These are phyloP conservation scores for Orbicella faveolata DNA, from an alignment of 64 coral and sea anemone genomes.

Conservation along the genomic window DNA sequence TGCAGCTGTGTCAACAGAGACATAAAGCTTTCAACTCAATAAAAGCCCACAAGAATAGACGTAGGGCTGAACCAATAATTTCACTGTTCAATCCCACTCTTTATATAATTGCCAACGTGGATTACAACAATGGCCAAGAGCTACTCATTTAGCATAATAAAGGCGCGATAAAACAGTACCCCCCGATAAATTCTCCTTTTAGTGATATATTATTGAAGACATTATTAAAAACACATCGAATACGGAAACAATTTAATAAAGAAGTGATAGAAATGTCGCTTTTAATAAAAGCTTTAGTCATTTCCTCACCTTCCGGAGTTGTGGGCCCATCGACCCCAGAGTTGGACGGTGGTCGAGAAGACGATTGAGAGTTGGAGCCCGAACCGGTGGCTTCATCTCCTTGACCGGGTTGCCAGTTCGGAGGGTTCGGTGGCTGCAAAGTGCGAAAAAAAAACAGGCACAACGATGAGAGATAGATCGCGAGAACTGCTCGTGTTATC, in stretches of 20 bases:
- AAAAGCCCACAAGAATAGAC: constrained; percentile 97
- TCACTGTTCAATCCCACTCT: constrained; percentile 89
- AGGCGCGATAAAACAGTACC: constrained; percentile 85
- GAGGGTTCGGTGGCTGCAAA: constrained; percentile 65
- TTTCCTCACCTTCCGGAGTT: constrained; percentile 94
- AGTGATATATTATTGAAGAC: constrained; percentile 96
- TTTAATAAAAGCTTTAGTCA: constrained; percentile 83
- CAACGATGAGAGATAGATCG: constrained; percentile 60
- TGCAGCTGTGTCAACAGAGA: constrained; percentile 99
- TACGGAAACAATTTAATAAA: constrained; percentile 99
- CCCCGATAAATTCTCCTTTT: constrained; percentile 86
- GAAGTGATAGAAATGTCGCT: constrained; percentile 96
- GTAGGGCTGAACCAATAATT: constrained; percentile 92
- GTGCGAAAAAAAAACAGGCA: constrained; percentile 43
- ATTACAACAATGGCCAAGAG: constrained; percentile 79
- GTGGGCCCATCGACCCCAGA: constrained; percentile 78
- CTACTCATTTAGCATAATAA: constrained; percentile 94
- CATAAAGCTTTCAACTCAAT: constrained; percentile 99
- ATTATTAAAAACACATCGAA: constrained; percentile 99
- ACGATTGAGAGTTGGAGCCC: constrained; percentile 78
- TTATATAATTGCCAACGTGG: constrained; percentile 92
- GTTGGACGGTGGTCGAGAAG: constrained; percentile 83
- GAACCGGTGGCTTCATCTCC: constrained; percentile 74
- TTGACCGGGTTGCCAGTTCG: constrained; percentile 74
- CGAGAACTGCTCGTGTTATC: constrained; percentile 72